Evolutionary conservation across 2,797 vertebrate species (phyloP).

Genomic region (Mallotus villosus): DNA sequence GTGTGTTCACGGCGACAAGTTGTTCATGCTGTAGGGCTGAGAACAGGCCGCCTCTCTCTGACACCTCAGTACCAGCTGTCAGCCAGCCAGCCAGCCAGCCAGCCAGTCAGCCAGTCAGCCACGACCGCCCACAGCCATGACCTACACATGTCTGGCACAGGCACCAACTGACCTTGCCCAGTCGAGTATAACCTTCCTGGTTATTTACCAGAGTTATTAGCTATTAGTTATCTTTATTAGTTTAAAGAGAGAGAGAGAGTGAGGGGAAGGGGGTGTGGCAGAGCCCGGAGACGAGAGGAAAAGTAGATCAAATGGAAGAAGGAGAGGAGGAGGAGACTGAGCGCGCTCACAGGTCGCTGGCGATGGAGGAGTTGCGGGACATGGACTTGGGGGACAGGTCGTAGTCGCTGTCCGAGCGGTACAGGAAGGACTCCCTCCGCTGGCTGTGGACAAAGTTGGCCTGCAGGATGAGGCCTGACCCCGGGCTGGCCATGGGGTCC

Average conservation of each 20-base stretch:
- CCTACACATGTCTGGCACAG: no score
- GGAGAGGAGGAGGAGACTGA: no score
- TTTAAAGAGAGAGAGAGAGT: constrained; percentile 82
- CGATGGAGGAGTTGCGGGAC: constrained; percentile 89
- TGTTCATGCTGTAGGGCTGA: constrained; percentile 31
- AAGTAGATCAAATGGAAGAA: no score
- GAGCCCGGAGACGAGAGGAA: no score
- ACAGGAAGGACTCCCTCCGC: constrained; percentile 87
- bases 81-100: no score
- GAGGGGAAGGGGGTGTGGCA: constrained; percentile 96
- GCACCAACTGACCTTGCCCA: no score
- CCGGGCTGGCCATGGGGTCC: constrained; percentile 88
- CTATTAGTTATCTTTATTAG: no score
- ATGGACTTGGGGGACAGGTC: constrained; percentile 89
- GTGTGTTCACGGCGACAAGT: constrained; percentile 12
- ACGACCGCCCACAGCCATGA: constrained; percentile 43
- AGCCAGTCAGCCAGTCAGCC: constrained; percentile 37
- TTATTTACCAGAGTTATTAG: no score
- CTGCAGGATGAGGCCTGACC: constrained; percentile 86
- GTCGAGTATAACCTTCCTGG: no score
- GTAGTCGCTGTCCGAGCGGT: constrained; percentile 89
- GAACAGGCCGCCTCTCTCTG: constrained; percentile 24
- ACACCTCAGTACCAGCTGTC: constrained; percentile 48
- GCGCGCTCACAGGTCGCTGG: constrained; percentile 86
- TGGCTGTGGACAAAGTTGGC: constrained; percentile 89